phyloP scores from a whole-genome alignment of 2,888 invertebrate genomes.

The Lepidonotus clava region DNA sequence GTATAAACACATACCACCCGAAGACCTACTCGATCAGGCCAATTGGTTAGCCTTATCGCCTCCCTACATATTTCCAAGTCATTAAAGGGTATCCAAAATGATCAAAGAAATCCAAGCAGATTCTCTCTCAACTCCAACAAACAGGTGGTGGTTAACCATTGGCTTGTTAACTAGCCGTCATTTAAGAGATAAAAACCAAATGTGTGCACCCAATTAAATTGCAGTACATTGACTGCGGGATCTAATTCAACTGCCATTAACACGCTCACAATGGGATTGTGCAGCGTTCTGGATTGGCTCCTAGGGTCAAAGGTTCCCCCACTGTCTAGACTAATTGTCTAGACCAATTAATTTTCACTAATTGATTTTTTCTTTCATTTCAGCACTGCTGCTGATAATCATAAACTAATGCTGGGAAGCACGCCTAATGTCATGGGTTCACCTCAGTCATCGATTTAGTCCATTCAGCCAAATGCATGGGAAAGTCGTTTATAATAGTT shows the following conservation, averaged over 20 bases:
- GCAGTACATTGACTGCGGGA: neutral
- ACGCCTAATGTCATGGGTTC: neutral
- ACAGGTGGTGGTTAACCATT: too few species aligned
- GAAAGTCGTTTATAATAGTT: too few species aligned
- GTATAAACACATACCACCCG: too few species aligned
- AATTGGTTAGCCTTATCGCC: too few species aligned
- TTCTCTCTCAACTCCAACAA: too few species aligned
- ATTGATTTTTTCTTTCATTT: slow-evolving; percentile 25
- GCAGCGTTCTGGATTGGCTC: neutral
- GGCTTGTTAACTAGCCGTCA: neutral
- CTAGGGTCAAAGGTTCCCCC: neutral
- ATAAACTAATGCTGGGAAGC: neutral
- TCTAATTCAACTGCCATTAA: neutral
- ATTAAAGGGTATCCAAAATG: too few species aligned
- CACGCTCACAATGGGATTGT: neutral
- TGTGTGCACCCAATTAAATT: too few species aligned
- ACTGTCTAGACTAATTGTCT: neutral
- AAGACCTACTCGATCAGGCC: too few species aligned
- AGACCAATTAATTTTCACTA: slow-evolving; percentile 12
- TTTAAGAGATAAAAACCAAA: neutral
- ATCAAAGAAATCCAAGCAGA: too few species aligned
- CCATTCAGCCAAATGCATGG: too few species aligned
- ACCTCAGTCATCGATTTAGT: too few species aligned
- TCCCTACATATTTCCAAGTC: too few species aligned
- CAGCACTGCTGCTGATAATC: neutral